These are phyloP conservation scores for Platycheirus rosarum DNA, from an alignment of 2,888 invertebrate species.

Conservation along the genomic window DNA sequence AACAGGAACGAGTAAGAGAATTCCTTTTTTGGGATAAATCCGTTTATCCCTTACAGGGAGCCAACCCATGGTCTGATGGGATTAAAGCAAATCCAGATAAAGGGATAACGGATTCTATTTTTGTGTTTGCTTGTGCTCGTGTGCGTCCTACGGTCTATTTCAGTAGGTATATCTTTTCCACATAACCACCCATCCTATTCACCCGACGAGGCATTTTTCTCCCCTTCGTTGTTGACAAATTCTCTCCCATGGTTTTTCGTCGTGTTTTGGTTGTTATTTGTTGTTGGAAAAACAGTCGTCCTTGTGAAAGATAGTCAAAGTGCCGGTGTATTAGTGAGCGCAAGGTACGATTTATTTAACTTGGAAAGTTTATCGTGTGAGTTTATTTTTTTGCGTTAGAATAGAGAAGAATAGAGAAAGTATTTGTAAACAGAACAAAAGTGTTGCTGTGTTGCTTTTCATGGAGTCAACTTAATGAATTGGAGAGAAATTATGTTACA, in stretches of 20 bases:
- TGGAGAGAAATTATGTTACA: no score
- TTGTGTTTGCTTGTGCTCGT: not conserved
- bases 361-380: not conserved
- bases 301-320: conserved; percentile 33
- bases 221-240: conserved; percentile 12
- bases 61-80: conserved; percentile 81
- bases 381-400: conserved; percentile 2
- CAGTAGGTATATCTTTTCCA: not conserved
- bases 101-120: conserved; percentile 81
- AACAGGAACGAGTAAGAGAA: conserved; percentile 56
- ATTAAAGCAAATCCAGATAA: conserved; percentile 83
- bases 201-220: conserved; percentile 43
- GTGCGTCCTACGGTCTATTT: conserved; percentile 25
- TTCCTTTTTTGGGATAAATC: conserved; percentile 79
- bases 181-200: conserved; percentile 31
- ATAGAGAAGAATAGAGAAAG: conserved; percentile 2
- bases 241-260: conserved; percentile 33
- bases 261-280: no score
- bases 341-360: no score
- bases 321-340: conserved; percentile 19
- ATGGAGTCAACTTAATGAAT: no score
- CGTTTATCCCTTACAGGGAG: conserved; percentile 76
- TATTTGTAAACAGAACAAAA: conserved; percentile 38
- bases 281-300: no score
- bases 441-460: conserved; percentile 55